phyloP scores from a whole-genome alignment of 2,797 vertebrate genomes.

The Setipinna tenuifilis region DNA sequence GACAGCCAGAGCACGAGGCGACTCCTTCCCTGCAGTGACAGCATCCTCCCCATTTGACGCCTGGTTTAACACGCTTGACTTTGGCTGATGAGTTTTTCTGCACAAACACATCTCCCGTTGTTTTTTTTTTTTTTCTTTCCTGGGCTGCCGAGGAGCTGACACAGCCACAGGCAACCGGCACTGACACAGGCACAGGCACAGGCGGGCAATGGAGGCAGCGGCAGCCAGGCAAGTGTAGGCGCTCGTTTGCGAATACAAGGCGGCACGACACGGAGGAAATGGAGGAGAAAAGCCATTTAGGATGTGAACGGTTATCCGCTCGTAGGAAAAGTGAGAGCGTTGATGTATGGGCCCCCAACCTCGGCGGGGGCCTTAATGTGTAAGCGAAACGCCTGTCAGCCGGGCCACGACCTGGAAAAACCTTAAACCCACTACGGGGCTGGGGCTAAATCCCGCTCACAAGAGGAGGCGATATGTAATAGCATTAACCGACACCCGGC shows the following conservation, averaged over 20 bases:
- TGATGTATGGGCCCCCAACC: conserved; percentile 47
- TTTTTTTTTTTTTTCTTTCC: conserved; percentile 5
- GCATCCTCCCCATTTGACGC: conserved; percentile 52
- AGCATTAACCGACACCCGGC: conserved; percentile 52
- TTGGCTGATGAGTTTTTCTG: conserved; percentile 65
- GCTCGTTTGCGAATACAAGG: neutral
- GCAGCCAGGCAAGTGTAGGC: neutral
- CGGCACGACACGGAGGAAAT: neutral
- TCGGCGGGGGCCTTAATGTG: conserved; percentile 48
- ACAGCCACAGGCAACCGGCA: neutral
- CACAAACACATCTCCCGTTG: conserved; percentile 57
- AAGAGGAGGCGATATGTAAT: conserved; percentile 59
- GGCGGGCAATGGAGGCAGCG: neutral
- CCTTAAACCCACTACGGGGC: conserved; percentile 47
- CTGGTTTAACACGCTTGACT: conserved; percentile 65
- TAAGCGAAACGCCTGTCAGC: conserved; percentile 64
- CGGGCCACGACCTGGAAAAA: conserved; percentile 66
- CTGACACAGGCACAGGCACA: neutral
- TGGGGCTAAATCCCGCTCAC: conserved; percentile 51
- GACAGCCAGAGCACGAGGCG: conserved; percentile 34
- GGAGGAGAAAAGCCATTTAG: conserved; percentile 11
- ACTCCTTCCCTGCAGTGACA: conserved; percentile 39
- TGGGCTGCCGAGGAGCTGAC: no score
- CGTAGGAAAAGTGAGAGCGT: conserved; percentile 43
- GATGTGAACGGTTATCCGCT: conserved; percentile 9